Percentiles rank a stretch among this genome's conserved stretches.
Conservation (phyloP, 2,113 vertebrate genomes). For the Piprites chloris region DNA sequence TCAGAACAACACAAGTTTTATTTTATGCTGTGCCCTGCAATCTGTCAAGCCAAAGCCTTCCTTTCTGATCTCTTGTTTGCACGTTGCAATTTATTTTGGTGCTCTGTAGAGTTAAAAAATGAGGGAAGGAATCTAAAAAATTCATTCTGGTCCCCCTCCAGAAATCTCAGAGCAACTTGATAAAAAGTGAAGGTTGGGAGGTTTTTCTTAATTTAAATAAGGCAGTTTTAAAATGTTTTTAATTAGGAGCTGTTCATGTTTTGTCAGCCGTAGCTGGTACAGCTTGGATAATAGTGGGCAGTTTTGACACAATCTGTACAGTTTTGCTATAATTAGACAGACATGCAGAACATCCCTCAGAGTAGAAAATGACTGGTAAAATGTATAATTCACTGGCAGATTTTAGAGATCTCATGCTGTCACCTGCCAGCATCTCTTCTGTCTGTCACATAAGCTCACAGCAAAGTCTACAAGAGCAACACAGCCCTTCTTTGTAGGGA, state of each 20-base stretch:
- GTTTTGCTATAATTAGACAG: slow-evolving; percentile 23
- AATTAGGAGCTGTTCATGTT: slow-evolving; percentile 3
- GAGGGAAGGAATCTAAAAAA: background rate
- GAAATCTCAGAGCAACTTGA: background rate
- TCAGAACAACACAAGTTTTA: background rate
- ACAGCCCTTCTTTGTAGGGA: background rate
- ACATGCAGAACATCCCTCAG: background rate
- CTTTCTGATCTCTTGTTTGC: slow-evolving; percentile 2
- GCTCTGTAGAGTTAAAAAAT: background rate
- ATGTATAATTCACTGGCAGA: background rate
- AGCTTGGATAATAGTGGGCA: background rate
- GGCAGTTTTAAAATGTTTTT: background rate
- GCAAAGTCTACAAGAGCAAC: background rate
- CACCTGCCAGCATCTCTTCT: background rate
- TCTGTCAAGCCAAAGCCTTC: background rate
- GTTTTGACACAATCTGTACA: slow-evolving; percentile 3
- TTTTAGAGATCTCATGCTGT: background rate
- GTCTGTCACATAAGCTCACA: background rate
- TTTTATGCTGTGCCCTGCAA: background rate
- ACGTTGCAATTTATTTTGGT: background rate
- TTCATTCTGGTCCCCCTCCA: background rate
- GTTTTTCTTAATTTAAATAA: background rate
- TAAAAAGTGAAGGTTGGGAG: background rate
- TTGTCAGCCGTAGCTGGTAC: background rate
- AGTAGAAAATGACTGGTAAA: background rate